Evolutionary conservation across 2,797 vertebrate genomes (phyloP).

Genomic region (Scomberomorus guttatus): DNA sequence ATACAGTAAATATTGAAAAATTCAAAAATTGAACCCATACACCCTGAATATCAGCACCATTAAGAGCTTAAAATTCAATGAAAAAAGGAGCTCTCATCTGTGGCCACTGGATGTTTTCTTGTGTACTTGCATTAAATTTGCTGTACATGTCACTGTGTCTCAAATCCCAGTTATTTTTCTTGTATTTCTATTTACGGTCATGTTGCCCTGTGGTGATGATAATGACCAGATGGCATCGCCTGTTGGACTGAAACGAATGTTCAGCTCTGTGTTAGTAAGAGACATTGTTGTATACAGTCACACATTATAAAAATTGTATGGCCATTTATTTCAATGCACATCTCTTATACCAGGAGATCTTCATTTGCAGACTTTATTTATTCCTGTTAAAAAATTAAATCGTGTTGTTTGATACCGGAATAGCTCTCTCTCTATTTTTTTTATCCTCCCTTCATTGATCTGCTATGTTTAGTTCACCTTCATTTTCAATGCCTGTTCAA

Average conservation of each 20-base stretch:
- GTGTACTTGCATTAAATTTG: not conserved
- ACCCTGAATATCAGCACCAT: not conserved
- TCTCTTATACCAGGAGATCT: not conserved
- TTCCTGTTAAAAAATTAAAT: not conserved
- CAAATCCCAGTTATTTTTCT: conserved; percentile 33
- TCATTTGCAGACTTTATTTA: not conserved
- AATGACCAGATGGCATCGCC: conserved; percentile 60
- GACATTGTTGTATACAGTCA: not conserved
- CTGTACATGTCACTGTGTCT: conserved; percentile 20
- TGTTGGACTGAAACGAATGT: conserved; percentile 29
- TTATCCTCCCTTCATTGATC: not conserved
- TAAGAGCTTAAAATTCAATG: not conserved
- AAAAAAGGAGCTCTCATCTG: conserved; percentile 5
- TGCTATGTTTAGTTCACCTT: not conserved
- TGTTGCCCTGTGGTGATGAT: conserved; percentile 35
- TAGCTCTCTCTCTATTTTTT: not conserved
- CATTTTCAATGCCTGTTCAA: conserved; percentile 12
- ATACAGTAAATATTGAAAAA: no score
- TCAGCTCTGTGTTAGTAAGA: conserved; percentile 15
- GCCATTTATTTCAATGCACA: not conserved
- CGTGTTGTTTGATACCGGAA: not conserved
- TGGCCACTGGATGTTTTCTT: conserved; percentile 6
- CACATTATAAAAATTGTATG: not conserved
- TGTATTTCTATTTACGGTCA: conserved; percentile 36
- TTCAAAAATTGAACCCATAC: not conserved